Evolutionary conservation across 2,797 vertebrate genomes (phyloP), one percentile per base, ranked within the genome.

Genomic region (Syndactyla subalaris): DNA sequence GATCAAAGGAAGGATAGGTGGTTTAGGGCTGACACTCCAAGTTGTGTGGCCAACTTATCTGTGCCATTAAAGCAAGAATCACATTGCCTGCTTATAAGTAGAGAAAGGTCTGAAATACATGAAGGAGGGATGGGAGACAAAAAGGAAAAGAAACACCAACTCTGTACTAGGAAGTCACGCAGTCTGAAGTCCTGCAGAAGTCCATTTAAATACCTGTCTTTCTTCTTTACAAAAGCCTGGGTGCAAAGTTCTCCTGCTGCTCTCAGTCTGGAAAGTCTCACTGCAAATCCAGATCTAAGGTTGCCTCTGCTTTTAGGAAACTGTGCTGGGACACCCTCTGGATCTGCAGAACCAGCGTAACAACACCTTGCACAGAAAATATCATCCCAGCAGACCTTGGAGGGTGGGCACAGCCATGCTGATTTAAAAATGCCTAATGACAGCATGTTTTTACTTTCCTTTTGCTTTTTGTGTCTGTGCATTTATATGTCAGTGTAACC

Each of bases 61-160:
- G 43, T 93, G 84, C 41, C 75, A 58, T 79, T 89, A 51, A 85
- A 92, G 51, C 71, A 82, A 49, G 43, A 51, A 78, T 39, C 46
- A 10, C 34, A 46, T 24, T 93, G 62, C 45, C 57, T 94, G 65
- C 27, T 74, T 34, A 43, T 67, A 80, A 87, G 34, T 5, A 87
- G 59, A 67, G 57, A 87, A 77, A 74, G 46, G 83, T 83, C 85
- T 92, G 75, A 95, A 96, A 93, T 43, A 65, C 18, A 67, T 6
- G 57, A 92, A 18, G 68, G 46, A 88, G 13, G 18, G 43, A 63
- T 3, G 3, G 29, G 26, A 83, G 23, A 87, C 39, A 80, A 59
- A 32, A 17, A 2, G 22, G 20, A 4, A 70, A 74, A 73, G 30
- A 48, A 88, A 32, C 38, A 70, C 57, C 70, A 68, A 6, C 2